Conservation (phyloP, 2,797 vertebrate species). For the Sphenopsis melanotis region DNA sequence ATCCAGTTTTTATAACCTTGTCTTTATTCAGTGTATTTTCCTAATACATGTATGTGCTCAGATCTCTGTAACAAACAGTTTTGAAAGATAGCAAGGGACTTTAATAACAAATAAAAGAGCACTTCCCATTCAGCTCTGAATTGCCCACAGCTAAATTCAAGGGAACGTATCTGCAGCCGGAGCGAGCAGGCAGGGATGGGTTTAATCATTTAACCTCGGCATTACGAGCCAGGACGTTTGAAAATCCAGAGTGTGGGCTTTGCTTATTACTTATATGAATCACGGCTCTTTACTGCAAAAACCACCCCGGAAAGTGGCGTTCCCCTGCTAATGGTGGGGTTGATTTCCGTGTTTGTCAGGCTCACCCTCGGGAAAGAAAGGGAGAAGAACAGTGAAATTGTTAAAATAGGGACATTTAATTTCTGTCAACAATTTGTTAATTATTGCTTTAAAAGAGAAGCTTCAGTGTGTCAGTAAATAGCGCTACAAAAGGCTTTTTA, state of each 20-base stretch:
- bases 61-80: slow-evolving; percentile 25
- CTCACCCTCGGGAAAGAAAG: slow-evolving; percentile 39
- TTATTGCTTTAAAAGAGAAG: slow-evolving; percentile 67
- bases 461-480: slow-evolving; percentile 69
- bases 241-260: slow-evolving; percentile 31
- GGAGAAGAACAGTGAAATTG: slow-evolving; percentile 61
- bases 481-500: slow-evolving; percentile 67
- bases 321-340: slow-evolving; percentile 46
- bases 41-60: slow-evolving; percentile 12
- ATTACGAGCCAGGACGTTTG: slow-evolving; percentile 49
- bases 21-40: slow-evolving; percentile 14
- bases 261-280: slow-evolving; percentile 60
- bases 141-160: slow-evolving; percentile 68
- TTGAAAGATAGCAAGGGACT: slow-evolving; percentile 44
- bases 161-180: slow-evolving; percentile 16
- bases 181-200: slow-evolving; percentile 42
- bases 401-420: slow-evolving; percentile 71
- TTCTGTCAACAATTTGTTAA: slow-evolving; percentile 78
- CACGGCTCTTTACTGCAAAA: slow-evolving; percentile 40
- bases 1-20: background rate
- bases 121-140: slow-evolving; percentile 56
- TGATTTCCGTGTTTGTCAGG: slow-evolving; percentile 56
- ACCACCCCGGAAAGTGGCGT: background rate
- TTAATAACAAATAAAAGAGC: slow-evolving; percentile 70
- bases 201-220: slow-evolving; percentile 68